Evolutionary conservation across 2,113 vertebrate genomes (phyloP).

Genomic region (Toxotes chatareus): DNA sequence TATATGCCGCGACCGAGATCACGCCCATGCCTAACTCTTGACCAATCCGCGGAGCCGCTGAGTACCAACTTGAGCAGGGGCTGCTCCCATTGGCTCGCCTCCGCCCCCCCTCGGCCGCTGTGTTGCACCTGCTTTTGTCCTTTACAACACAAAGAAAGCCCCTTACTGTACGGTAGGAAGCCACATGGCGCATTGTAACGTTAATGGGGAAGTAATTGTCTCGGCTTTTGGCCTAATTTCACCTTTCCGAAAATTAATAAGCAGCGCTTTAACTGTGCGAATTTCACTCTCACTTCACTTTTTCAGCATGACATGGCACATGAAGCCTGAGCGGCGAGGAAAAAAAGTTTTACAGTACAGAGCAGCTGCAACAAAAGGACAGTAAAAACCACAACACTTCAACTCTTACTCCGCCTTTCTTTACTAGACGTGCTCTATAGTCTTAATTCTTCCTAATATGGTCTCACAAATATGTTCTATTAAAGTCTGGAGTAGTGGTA

Average conservation of each 20-base stretch:
- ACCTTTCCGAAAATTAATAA: not conserved
- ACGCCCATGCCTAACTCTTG: conserved; percentile 36
- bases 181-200: conserved; percentile 42
- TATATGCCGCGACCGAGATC: conserved; percentile 21
- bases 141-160: conserved; percentile 77
- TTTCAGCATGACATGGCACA: not conserved
- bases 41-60: conserved; percentile 49
- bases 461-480: not conserved
- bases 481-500: not conserved
- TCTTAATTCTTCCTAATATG: not conserved
- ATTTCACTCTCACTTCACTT: not conserved
- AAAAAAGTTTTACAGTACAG: not conserved
- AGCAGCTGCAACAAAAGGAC: not conserved
- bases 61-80: not conserved
- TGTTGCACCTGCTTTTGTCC: conserved; percentile 86
- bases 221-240: not conserved
- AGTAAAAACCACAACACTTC: not conserved
- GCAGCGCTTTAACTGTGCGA: not conserved
- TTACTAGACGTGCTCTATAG: not conserved
- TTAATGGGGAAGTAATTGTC: conserved; percentile 31
- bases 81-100: conserved; percentile 58
- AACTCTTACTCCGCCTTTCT: not conserved
- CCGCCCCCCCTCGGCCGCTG: not conserved
- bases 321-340: not conserved
- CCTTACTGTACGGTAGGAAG: conserved; percentile 21